These are phyloP conservation scores for Euproctis similis DNA, from an alignment of 2,888 invertebrate genomes.

Conservation along the genomic window DNA sequence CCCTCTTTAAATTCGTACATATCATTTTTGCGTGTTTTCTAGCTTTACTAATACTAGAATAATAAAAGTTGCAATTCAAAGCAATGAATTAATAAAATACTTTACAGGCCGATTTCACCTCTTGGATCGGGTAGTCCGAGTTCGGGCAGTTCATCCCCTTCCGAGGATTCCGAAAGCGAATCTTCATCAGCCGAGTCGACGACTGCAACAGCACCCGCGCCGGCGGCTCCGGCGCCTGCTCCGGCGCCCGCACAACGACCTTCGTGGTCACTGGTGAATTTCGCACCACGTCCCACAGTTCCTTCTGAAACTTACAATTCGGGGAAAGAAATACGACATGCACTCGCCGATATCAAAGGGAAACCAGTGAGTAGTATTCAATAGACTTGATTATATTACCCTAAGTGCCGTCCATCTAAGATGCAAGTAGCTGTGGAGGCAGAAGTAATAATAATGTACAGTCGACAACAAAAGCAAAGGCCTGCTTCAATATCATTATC, in stretches of 20 bases:
- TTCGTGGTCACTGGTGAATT: slow-evolving; percentile 68
- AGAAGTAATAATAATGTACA: too few relatives aligned
- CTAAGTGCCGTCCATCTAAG: too few relatives aligned
- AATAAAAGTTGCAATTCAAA: too few relatives aligned
- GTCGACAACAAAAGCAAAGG: too few relatives aligned
- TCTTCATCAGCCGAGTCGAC: slow-evolving; percentile 79
- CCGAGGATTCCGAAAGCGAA: slow-evolving; percentile 47
- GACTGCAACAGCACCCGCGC: slow-evolving; percentile 72
- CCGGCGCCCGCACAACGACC: slow-evolving; percentile 54
- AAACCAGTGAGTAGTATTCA: slow-evolving; percentile 56
- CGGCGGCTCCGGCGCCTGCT: slow-evolving; percentile 33
- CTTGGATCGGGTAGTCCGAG: slow-evolving; percentile 65
- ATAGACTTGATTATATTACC: too few relatives aligned
- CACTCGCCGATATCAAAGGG: slow-evolving; percentile 70
- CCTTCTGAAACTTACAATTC: slow-evolving; percentile 66
- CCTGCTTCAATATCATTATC: too few relatives aligned
- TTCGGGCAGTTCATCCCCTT: slow-evolving; percentile 60
- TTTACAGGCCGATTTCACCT: slow-evolving; percentile 57
- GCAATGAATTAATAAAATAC: too few relatives aligned
- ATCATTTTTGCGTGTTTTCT: background rate
- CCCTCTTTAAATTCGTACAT: too few relatives aligned
- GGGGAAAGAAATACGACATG: slow-evolving; percentile 72
- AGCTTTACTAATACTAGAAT: too few relatives aligned
- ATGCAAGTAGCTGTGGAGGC: too few relatives aligned
- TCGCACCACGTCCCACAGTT: slow-evolving; percentile 53